Evolutionary conservation across 2,888 invertebrate genomes (phyloP).

Genomic region (Zele albiditarsus): DNA sequence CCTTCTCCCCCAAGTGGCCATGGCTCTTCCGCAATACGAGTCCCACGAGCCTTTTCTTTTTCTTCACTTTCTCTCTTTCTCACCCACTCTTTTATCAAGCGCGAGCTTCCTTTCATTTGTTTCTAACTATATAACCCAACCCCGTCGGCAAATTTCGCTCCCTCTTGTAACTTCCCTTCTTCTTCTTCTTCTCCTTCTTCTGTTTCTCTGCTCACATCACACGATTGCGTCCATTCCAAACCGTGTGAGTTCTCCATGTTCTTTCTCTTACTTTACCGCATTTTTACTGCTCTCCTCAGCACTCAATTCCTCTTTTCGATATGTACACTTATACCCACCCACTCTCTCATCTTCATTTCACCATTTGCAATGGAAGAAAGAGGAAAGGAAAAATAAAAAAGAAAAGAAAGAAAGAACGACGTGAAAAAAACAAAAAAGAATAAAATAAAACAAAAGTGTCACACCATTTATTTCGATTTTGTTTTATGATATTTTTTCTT

Average conservation of each 20-base stretch:
- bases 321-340: conserved; percentile 24
- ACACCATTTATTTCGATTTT: conserved; percentile 1
- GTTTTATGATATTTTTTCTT: conserved; percentile 16
- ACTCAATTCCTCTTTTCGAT: conserved; percentile 31
- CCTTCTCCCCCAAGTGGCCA: conserved; percentile 61
- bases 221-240: conserved; percentile 31
- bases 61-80: conserved; percentile 48
- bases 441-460: background rate
- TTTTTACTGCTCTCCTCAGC: conserved; percentile 35
- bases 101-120: conserved; percentile 38
- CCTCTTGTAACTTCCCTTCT: conserved; percentile 19
- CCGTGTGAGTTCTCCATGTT: background rate
- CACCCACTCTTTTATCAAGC: conserved; percentile 39
- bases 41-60: conserved; percentile 62
- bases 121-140: conserved; percentile 49
- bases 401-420: too few species aligned
- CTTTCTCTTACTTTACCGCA: conserved; percentile 29
- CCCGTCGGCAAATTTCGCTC: conserved; percentile 46
- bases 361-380: background rate
- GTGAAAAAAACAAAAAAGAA: too few species aligned
- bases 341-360: conserved; percentile 5
- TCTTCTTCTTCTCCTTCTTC: conserved; percentile 27
- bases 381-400: background rate
- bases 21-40: conserved; percentile 63
- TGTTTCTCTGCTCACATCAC: conserved; percentile 35